Base-by-base conservation (phyloP, 2,797 vertebrate genomes). In the Phaenicophaeus curvirostris region DNA sequence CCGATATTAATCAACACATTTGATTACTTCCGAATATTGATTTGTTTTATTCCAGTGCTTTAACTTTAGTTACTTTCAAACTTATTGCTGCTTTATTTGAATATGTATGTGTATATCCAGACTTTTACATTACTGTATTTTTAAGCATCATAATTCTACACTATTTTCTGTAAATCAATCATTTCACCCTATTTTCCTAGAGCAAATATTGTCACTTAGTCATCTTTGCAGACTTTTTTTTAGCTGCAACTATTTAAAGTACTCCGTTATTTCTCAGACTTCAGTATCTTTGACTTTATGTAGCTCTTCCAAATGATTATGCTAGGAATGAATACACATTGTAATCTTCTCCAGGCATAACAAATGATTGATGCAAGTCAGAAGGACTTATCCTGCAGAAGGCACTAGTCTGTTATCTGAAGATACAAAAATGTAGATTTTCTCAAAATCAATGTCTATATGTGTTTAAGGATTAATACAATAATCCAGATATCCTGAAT, bases 271-370 rank as follows among this genome's bases (percentile, higher is more conserved):
- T 75, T 44, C 41, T 75, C 46, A 65, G 78, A 62, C 10, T 73
- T 83, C 4, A 13, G 18, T 87, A 71, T 94, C 48, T 28, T 39
- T 5, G n/a, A 53, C 33, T 57, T 93, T 71, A 72, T 37, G 31
- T 69, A 83, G 39, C 33, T 89, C 35, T 95, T 95, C 67, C 66
- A 94, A 94, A 81, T 76, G 58, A 87, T 61, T 78, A 46, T 62
- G 41, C 50, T 78, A 30, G 41, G 76, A 89, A 73, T 11, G 46
- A 88, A 37, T 61, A 42, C 37, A 79, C 67, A 44, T 39, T 48
- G 57, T 75, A 84, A 86, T 90, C 80, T 85, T 89, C 63, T 82
- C 37, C 67, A 87, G 82, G 51, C 79, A 87, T 72, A 91, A 80
- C 61, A 90, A 74, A 77, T 90, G 73, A 84, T 83, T 72, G 78